Conservation (phyloP, 2,797 vertebrate genomes). For the Urophycis tenuis region DNA sequence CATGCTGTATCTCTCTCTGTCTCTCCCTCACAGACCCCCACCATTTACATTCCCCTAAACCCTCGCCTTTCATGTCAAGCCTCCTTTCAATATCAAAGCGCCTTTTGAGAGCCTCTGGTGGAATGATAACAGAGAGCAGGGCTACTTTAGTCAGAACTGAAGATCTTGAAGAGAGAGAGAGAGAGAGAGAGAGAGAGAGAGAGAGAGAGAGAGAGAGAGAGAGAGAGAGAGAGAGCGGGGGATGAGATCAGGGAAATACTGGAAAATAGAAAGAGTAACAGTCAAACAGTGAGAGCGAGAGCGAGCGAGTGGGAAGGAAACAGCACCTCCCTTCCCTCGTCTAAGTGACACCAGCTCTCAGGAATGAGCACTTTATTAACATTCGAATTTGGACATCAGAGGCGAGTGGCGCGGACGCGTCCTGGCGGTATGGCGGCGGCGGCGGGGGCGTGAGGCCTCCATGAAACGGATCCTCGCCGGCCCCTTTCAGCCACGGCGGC, state of each 20-base stretch:
- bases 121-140: conserved; percentile 67
- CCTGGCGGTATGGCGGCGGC: conserved; percentile 44
- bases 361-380: conserved; percentile 45
- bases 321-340: conserved; percentile 59
- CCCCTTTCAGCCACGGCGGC: not conserved
- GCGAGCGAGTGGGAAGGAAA: conserved; percentile 28
- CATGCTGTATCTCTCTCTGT: not conserved
- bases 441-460: conserved; percentile 60
- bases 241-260: conserved; percentile 51
- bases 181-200: not conserved
- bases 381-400: conserved; percentile 31
- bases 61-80: conserved; percentile 64
- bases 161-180: conserved; percentile 55
- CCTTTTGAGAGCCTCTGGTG: conserved; percentile 67
- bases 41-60: conserved; percentile 69
- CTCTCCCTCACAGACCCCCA: conserved; percentile 47
- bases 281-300: too few species aligned
- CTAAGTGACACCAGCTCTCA: conserved; percentile 64
- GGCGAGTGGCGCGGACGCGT: conserved; percentile 49
- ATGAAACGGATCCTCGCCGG: conserved; percentile 38
- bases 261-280: conserved; percentile 29
- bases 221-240: conserved; percentile 44
- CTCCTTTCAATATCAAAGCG: conserved; percentile 77
- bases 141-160: conserved; percentile 68
- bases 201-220: conserved; percentile 51